Evolutionary conservation across 2,888 invertebrate genomes (phyloP).

Genomic region (Cataglyphis albicans): DNA sequence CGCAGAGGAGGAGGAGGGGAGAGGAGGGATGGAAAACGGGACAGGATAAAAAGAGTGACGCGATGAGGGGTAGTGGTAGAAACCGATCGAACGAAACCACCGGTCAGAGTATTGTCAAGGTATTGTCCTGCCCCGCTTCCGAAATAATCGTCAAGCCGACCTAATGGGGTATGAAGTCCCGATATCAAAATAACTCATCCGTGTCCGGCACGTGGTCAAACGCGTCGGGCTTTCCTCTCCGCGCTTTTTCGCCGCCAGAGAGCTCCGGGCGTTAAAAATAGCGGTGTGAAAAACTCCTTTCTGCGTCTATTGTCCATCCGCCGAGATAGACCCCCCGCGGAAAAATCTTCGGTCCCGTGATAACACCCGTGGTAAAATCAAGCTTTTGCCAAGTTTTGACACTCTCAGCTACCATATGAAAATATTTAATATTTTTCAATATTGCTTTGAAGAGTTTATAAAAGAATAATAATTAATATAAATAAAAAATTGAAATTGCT

Average conservation of each 20-base stretch:
- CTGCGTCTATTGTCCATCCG: conserved; percentile 69
- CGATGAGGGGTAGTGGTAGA: conserved; percentile 55
- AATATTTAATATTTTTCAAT: conserved; percentile 12
- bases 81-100: conserved; percentile 62
- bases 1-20: background rate
- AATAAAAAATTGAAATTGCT: background rate
- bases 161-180: conserved; percentile 85
- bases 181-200: conserved; percentile 84
- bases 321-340: conserved; percentile 65
- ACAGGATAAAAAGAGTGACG: conserved; percentile 40
- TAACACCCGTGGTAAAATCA: conserved; percentile 40
- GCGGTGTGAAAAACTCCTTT: conserved; percentile 72
- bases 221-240: conserved; percentile 62
- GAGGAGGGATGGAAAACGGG: conserved; percentile 8
- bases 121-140: conserved; percentile 81
- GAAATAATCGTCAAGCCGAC: conserved; percentile 82
- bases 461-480: background rate
- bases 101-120: conserved; percentile 83
- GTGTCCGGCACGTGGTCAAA: conserved; percentile 76
- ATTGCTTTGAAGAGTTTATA: background rate
- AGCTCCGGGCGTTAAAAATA: conserved; percentile 72
- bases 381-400: conserved; percentile 27
- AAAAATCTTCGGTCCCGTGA: conserved; percentile 66
- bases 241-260: conserved; percentile 43
- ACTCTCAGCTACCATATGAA: background rate